A percentile compares a stretch with the other conserved stretches of the same genome.
Conservation (phyloP, 2,888 invertebrate species). For the Aleiodes testaceus region DNA sequence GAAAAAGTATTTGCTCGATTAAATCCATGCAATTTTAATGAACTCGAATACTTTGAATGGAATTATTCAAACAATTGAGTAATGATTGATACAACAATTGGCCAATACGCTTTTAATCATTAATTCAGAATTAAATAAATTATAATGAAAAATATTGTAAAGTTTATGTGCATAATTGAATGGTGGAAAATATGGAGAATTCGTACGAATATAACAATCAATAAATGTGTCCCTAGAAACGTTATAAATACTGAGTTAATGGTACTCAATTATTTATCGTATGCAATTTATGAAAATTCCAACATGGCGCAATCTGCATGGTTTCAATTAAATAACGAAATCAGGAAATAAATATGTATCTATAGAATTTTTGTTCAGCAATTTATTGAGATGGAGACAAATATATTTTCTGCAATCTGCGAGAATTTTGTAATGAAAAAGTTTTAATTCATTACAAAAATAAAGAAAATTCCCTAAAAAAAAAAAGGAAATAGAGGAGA, state of each 20-base stretch:
- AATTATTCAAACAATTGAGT: not conserved
- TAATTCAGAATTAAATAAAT: slow-evolving; percentile 25
- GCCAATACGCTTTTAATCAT: slow-evolving; percentile 32
- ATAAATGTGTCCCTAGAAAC: slow-evolving; percentile 11
- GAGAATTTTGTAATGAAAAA: no score
- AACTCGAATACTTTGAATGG: no score
- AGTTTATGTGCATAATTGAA: slow-evolving; percentile 10
- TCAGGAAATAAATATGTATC: not conserved
- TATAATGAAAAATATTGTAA: slow-evolving; percentile 3
- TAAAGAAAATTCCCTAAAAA: not conserved
- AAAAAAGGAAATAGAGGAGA: not conserved
- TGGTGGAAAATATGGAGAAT: not conserved
- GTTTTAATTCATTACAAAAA: not conserved
- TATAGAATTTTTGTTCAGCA: not conserved
- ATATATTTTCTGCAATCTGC: not conserved
- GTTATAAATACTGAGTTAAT: slow-evolving; percentile 33
- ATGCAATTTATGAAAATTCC: slow-evolving; percentile 32
- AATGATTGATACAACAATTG: no score
- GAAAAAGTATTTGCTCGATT: no score
- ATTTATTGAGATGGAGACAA: not conserved
- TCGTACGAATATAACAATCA: slow-evolving; percentile 28
- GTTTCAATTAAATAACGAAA: slow-evolving; percentile 33
- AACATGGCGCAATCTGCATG: not conserved
- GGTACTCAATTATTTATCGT: slow-evolving; percentile 33
- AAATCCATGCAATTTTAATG: no score